Conservation (phyloP, 2,113 vertebrate species). For the Poecile atricapillus region DNA sequence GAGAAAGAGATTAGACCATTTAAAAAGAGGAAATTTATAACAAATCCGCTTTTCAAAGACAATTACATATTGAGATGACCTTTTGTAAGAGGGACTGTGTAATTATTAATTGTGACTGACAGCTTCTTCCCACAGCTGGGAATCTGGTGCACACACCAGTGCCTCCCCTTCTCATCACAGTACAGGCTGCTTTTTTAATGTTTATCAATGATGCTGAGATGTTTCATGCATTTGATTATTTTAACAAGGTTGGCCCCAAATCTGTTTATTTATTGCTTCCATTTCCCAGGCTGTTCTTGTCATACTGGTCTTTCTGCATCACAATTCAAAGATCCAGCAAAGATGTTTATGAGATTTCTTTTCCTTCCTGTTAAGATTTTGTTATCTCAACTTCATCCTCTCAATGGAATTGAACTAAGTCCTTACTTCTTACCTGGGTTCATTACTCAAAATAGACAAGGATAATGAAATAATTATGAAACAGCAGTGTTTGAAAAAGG, state of each 20-base stretch:
- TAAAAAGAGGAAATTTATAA: background rate
- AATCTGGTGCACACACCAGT: background rate
- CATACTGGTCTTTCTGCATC: background rate
- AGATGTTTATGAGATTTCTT: background rate
- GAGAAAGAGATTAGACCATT: background rate
- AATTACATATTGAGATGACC: background rate
- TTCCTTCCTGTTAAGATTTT: background rate
- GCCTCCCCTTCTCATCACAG: background rate
- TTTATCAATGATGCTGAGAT: background rate
- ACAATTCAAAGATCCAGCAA: background rate
- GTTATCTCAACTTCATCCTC: background rate
- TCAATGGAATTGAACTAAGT: background rate
- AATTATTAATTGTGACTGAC: background rate
- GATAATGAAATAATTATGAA: background rate
- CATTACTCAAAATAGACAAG: background rate
- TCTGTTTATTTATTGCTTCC: background rate
- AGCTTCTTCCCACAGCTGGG: background rate
- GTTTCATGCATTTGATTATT: background rate
- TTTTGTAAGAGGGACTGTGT: background rate
- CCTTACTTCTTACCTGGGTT: background rate
- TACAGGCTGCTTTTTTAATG: background rate
- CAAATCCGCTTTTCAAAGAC: background rate
- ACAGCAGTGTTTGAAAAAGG: background rate
- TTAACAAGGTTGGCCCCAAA: background rate
- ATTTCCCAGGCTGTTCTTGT: background rate